A percentile compares a stretch with the other conserved stretches of the same genome.
Evolutionary conservation across 1,140 invertebrate species (phyloP).

Genomic region (Marisa cornuarietis): DNA sequence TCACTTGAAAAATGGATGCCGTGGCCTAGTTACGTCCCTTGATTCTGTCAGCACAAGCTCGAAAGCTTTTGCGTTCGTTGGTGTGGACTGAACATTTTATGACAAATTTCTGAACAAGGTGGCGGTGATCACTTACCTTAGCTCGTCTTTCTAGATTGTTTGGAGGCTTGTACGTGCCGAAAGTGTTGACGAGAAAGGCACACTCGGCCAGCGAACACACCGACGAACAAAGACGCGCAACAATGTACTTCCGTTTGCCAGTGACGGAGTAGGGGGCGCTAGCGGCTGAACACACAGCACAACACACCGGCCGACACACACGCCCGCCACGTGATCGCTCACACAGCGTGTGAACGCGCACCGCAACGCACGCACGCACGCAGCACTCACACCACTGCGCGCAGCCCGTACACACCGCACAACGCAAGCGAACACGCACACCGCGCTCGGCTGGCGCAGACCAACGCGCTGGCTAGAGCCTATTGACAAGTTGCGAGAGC

Average conservation of each 20-base stretch:
- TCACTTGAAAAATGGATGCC: conserved; percentile 21
- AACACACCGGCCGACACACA: conserved; percentile 18
- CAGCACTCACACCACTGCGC: background rate
- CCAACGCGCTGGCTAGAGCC: background rate
- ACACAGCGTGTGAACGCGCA: conserved; percentile 22
- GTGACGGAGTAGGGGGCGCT: conserved; percentile 21
- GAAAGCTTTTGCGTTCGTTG: conserved; percentile 23
- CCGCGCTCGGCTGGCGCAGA: background rate
- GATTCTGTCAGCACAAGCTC: conserved; percentile 15
- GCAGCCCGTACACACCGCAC: no score
- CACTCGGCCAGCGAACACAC: conserved; percentile 16
- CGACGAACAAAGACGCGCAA: conserved; percentile 24
- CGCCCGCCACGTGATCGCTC: conserved; percentile 20
- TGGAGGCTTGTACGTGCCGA: background rate
- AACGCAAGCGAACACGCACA: no score
- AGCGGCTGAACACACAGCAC: conserved; percentile 23
- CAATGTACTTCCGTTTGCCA: conserved; percentile 25
- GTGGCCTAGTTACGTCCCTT: conserved; percentile 20
- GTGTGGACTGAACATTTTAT: conserved; percentile 12
- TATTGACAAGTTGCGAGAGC: background rate
- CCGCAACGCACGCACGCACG: conserved; percentile 23
- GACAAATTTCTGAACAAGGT: no score
- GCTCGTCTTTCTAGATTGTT: no score
- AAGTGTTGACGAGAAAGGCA: background rate
- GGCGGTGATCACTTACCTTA: no score